Base-by-base conservation (phyloP, 2,888 invertebrate genomes). In the Chalcosyrphus nemorum region DNA sequence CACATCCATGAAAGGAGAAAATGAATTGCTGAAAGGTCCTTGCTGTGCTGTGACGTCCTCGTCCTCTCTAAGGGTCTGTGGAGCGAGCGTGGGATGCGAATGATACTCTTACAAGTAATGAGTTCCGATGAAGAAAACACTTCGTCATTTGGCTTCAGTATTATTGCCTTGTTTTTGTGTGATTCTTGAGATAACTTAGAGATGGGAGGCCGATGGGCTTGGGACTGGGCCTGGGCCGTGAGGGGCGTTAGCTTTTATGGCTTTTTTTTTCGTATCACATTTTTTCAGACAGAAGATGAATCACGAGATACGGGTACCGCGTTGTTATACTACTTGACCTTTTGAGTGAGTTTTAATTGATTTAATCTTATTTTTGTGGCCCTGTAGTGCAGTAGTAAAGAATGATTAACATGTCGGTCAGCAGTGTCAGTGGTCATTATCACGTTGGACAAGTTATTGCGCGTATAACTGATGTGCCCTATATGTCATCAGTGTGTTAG, bases 1-100 rank as follows among this genome's bases (percentile, higher is more conserved):
- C 45, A 65, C 43, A 74, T 63, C 35, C 56, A 65, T 47, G 45
- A 74, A 65, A 38, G 45, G 56, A 74, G 74, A 63, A 74, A 72
- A 72, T 52, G 21, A 63, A 54, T 61, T 41, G 52, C 61, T 54
- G 61, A 72, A 61, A 63, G 61, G 50, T 13, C 59, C 52, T 65
- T 65, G 35, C 35, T 50, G 32, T 21, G 1, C 13, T 50, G 38
- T 65, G n/a, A n/a, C n/a, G n/a, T n/a, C n/a, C n/a, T n/a, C n/a
- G n/a, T n/a, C n/a, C n/a, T 24, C 50, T 21, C 17, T 24, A 35
- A 50, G 65, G 6, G 19, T 29, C 32, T n/a, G 38, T n/a, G 1
- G 32, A 2, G 9, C n/a, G 38, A 9, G 1, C 4, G 32, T n/a
- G 13, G 6, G n/a, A 41, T 27, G 52, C n/a, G 45, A 63, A 35